phyloP scores from a whole-genome alignment of 2,113 vertebrate species.

The Cranoglanis bouderius region DNA sequence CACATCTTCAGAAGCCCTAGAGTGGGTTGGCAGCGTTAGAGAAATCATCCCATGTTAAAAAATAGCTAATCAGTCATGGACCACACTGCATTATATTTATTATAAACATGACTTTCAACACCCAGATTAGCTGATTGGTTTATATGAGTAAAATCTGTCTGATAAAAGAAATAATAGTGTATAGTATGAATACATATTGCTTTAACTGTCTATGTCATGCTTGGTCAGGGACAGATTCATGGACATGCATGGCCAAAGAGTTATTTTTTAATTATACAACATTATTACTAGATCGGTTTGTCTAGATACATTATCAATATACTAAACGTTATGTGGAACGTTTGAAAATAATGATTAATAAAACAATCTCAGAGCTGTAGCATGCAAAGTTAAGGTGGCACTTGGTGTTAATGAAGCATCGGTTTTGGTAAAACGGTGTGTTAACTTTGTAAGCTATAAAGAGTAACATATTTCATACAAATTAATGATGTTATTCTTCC shows the following conservation, averaged over 20 bases:
- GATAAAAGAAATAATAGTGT: neutral
- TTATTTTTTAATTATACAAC: neutral
- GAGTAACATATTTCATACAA: constrained; percentile 50
- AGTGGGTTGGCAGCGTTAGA: constrained; percentile 21
- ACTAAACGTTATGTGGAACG: too few species aligned
- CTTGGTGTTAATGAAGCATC: neutral
- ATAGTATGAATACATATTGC: neutral
- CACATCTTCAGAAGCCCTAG: neutral
- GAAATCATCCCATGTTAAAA: constrained; percentile 48
- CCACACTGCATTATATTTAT: constrained; percentile 28
- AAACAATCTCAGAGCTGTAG: neutral
- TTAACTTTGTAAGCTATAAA: constrained; percentile 30
- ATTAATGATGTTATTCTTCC: constrained; percentile 26
- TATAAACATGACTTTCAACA: neutral
- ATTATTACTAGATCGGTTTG: neutral
- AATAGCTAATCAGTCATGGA: constrained; percentile 55
- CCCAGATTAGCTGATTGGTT: constrained; percentile 43
- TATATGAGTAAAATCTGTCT: too few species aligned
- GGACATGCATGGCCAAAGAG: neutral
- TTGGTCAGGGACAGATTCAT: neutral
- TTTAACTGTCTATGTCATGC: neutral
- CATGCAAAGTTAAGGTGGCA: neutral
- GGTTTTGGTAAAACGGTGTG: neutral
- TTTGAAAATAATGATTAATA: neutral
- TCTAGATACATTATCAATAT: too few species aligned